phyloP scores from a whole-genome alignment of 2,888 invertebrate genomes.

The Netelia melanura region DNA sequence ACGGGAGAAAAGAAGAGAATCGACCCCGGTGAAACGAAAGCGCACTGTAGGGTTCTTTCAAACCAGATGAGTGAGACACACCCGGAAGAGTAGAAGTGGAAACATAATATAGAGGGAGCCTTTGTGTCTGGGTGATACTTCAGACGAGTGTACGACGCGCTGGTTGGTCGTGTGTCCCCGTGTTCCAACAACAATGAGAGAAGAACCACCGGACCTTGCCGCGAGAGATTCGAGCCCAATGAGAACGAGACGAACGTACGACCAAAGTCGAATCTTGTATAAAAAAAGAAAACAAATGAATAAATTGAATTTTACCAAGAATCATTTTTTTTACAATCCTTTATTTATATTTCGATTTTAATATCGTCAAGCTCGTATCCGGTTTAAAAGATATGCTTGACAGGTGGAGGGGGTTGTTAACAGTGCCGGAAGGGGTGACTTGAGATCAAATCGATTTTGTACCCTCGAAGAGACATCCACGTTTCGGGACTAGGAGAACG shows the following conservation, averaged over 20 bases:
- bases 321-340: neutral
- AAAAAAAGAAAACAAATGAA: slow-evolving; percentile 19
- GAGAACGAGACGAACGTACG: slow-evolving; percentile 25
- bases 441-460: slow-evolving; percentile 81
- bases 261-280: neutral
- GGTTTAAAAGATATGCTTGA: neutral
- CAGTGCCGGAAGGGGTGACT: slow-evolving; percentile 18
- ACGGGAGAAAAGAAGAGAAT: slow-evolving; percentile 53
- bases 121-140: slow-evolving; percentile 81
- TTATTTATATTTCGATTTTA: no score
- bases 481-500: slow-evolving; percentile 56
- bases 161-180: slow-evolving; percentile 61
- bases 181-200: slow-evolving; percentile 82
- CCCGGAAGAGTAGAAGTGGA: slow-evolving; percentile 81
- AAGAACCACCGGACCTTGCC: slow-evolving; percentile 55
- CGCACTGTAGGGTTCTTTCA: slow-evolving; percentile 40
- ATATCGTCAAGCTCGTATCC: neutral
- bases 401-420: neutral
- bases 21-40: slow-evolving; percentile 48
- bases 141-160: slow-evolving; percentile 69
- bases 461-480: slow-evolving; percentile 56
- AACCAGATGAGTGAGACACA: slow-evolving; percentile 67
- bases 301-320: neutral
- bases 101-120: slow-evolving; percentile 81
- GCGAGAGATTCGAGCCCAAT: slow-evolving; percentile 45